Evolutionary conservation across 2,113 vertebrate genomes (phyloP).

Genomic region (Columba livia): DNA sequence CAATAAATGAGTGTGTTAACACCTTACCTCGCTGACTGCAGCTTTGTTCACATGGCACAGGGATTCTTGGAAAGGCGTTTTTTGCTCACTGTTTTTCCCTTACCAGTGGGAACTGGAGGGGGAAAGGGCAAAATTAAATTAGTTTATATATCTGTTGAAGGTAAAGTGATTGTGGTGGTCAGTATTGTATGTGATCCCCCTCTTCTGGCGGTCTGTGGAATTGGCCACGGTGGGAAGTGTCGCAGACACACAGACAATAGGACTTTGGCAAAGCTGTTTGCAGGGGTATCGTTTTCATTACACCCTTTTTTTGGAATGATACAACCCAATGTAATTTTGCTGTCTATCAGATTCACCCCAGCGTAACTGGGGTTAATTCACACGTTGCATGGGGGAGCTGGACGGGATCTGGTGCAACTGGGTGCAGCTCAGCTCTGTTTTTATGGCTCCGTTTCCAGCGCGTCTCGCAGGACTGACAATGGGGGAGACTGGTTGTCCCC

Average conservation of each 20-base stretch:
- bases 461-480: background rate
- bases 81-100: background rate
- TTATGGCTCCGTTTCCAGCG: background rate
- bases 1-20: background rate
- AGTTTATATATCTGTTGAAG: background rate
- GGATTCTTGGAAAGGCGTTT: background rate
- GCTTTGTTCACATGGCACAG: background rate
- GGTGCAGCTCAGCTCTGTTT: accelerated
- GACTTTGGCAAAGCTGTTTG: background rate
- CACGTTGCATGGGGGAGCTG: accelerated
- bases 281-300: background rate
- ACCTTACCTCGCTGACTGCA: background rate
- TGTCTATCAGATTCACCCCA: accelerated
- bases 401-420: accelerated
- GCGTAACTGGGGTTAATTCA: background rate
- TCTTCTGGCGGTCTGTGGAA: slow-evolving; percentile 46
- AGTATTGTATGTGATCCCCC: slow-evolving; percentile 50
- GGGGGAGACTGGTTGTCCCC: background rate
- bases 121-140: background rate
- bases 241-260: background rate
- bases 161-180: background rate
- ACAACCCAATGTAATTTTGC: background rate
- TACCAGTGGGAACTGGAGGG: background rate
- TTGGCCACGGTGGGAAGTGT: background rate
- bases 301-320: background rate